These are phyloP conservation scores for Actinostola sp. DNA, from an alignment of 92 coral and sea anemone genomes.

Conservation along the genomic window DNA sequence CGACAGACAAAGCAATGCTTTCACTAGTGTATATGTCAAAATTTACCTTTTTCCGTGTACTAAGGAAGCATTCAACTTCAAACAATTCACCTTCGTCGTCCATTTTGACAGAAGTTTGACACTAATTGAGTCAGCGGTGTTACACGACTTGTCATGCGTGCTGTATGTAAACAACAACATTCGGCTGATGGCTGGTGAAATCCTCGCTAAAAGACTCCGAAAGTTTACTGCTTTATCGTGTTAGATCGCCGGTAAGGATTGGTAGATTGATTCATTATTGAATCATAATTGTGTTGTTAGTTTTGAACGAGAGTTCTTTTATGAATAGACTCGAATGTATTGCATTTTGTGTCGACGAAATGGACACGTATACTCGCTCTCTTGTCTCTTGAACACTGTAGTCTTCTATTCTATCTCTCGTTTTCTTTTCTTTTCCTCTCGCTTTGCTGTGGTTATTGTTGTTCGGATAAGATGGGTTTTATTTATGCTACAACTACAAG, in stretches of 20 bases:
- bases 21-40: not conserved
- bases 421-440: no score
- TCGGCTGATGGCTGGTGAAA: not conserved
- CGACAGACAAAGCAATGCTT: not conserved
- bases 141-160: not conserved
- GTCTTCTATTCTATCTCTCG: no score
- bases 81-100: constrained; percentile 23
- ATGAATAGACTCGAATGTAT: not conserved
- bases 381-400: no score
- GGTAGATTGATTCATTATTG: not conserved
- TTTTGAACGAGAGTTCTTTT: not conserved
- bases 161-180: constrained; percentile 18
- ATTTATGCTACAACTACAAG: no score
- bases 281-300: not conserved
- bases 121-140: not conserved
- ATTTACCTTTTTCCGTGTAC: constrained; percentile 20
- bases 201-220: not conserved
- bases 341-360: no score
- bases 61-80: constrained; percentile 33
- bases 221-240: not conserved
- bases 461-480: no score
- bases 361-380: no score
- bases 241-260: not conserved
- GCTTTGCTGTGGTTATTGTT: no score
- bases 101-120: constrained; percentile 9